Evolutionary conservation across 2,888 invertebrate genomes (phyloP).

Genomic region (Cyclophora albipunctata): DNA sequence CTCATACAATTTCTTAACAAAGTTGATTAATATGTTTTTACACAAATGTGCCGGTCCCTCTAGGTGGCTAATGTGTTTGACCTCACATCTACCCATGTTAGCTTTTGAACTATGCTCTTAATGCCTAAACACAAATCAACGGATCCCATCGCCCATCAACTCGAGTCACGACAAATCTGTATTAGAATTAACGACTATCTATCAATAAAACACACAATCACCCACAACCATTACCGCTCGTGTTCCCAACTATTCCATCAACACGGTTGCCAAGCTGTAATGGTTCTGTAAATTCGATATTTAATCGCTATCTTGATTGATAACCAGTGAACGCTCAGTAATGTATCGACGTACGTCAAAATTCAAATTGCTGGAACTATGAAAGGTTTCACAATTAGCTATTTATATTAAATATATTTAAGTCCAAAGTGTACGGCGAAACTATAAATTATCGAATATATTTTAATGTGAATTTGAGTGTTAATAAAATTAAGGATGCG

Average conservation of each 20-base stretch:
- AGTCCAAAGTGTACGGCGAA: conserved; percentile 54
- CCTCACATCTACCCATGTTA: conserved; percentile 62
- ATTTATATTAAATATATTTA: conserved; percentile 65
- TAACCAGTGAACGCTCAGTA: conserved; percentile 36
- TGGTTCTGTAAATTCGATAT: conserved; percentile 22
- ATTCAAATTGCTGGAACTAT: conserved; percentile 51
- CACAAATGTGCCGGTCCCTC: conserved; percentile 51
- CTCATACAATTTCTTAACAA: conserved; percentile 12
- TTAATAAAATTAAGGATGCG: conserved; percentile 38
- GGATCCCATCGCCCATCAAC: conserved; percentile 62
- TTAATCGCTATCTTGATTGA: conserved; percentile 31
- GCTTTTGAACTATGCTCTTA: conserved; percentile 66
- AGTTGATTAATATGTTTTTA: conserved; percentile 63
- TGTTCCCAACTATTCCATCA: conserved; percentile 21
- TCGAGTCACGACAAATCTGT: conserved; percentile 69
- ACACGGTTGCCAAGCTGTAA: conserved; percentile 21
- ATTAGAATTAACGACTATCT: conserved; percentile 59
- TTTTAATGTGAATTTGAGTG: conserved; percentile 46
- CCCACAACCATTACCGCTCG: conserved; percentile 46
- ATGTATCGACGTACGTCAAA: conserved; percentile 58
- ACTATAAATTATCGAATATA: conserved; percentile 59
- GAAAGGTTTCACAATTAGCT: conserved; percentile 65
- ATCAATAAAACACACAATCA: conserved; percentile 42
- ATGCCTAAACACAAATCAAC: conserved; percentile 66
- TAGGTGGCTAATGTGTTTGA: conserved; percentile 73